Evolutionary conservation across 2,888 invertebrate genomes (phyloP), one percentile per base, ranked within the genome.

Genomic region (Archips xylosteana): DNA sequence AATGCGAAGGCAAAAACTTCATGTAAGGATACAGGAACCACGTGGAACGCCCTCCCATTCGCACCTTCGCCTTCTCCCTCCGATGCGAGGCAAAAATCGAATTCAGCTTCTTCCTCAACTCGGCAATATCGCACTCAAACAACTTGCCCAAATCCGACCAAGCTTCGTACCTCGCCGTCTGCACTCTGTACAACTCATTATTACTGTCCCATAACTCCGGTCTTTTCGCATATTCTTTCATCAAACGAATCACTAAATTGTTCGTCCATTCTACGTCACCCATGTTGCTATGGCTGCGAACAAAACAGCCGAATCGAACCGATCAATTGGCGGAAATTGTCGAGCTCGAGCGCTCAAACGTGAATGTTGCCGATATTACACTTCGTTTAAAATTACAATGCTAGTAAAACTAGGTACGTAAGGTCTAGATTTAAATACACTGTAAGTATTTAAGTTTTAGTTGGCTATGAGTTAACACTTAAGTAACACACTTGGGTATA

Each of bases 31-130:
- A 94, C 65, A 93, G 81, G 79, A 91, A 92, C 94, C 94, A 94
- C 0, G 80, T 79, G 0, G 91, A 88, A 5, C 79, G 80, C 5
- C 85, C 86, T 0, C 92, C 92, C 6, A 80, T 75, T 2, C 89
- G 85, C 32, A 92, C 86, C 76, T 89, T 91, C 62, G 81, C 79
- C 77, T 90, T 91, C 81, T 93, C 94, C 4, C 94, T 85, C 3
- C 94, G 81, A 59, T 92, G 88, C 57, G 94, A 94, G 2, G 94
- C 94, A 77, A 94, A 86, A 54, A 94, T 80, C 0, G 94, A 94
- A 77, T 92, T 92, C 70, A 94, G 76, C 76, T 94, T 94, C 85
- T 90, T 92, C 45, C 89, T 80, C 72, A 94, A 75, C 72, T 92
- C 91, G 0, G 84, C 80, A 8, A 92, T 86, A 62, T 92, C 90